Conservation (phyloP, 2,113 vertebrate genomes). For the Aramus guarauna region DNA sequence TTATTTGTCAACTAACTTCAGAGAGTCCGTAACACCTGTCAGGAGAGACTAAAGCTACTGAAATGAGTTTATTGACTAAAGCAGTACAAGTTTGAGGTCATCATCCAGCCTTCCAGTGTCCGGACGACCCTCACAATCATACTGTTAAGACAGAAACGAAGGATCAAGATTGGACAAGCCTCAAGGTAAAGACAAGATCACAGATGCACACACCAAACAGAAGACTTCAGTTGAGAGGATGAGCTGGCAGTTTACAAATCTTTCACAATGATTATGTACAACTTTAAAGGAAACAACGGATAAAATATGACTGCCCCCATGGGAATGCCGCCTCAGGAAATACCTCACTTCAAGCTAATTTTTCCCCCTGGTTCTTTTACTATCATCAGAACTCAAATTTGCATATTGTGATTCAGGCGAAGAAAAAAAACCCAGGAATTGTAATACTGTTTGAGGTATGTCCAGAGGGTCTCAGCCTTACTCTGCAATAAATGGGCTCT, state of each 20-base stretch:
- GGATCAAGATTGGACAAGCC: not conserved
- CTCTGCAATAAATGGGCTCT: not conserved
- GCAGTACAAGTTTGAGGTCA: not conserved
- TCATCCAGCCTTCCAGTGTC: rapidly evolving
- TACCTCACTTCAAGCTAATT: not conserved
- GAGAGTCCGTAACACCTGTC: rapidly evolving
- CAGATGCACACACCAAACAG: not conserved
- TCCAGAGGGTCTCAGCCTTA: not conserved
- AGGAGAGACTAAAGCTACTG: not conserved
- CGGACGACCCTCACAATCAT: not conserved
- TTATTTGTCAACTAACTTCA: not conserved
- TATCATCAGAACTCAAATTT: not conserved
- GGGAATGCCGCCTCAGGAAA: not conserved
- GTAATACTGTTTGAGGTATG: not conserved
- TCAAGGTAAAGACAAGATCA: not conserved
- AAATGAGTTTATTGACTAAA: not conserved
- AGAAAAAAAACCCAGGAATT: not conserved
- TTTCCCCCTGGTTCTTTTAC: not conserved
- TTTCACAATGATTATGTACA: not conserved
- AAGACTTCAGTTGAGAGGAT: not conserved
- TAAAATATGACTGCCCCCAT: not conserved
- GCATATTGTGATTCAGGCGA: not conserved
- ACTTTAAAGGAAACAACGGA: not conserved
- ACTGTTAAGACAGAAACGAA: rapidly evolving
- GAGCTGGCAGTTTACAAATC: not conserved